phyloP scores from a whole-genome alignment of 2,113 vertebrate species.

The Microtus ochrogaster region DNA sequence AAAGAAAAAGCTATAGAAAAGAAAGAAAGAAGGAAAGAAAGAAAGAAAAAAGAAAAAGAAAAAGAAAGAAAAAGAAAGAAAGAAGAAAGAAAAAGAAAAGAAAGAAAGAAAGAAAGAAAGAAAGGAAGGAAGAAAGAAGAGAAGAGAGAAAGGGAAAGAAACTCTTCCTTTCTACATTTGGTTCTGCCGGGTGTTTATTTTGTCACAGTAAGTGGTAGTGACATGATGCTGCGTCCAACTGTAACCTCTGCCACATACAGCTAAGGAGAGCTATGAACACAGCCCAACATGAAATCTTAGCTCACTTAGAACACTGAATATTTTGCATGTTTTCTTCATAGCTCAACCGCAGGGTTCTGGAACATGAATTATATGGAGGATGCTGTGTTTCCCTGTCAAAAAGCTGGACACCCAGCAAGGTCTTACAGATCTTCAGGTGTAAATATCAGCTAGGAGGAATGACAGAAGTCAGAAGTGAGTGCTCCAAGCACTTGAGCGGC shows the following conservation, averaged over 20 bases:
- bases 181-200: not conserved
- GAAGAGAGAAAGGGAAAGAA: not conserved
- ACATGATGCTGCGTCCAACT: not conserved
- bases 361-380: not conserved
- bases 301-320: not conserved
- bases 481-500: not conserved
- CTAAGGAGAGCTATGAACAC: too few relatives aligned
- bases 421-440: not conserved
- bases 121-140: not conserved
- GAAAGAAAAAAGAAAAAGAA: not conserved
- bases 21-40: not conserved
- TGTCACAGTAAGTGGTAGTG: not conserved
- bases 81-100: rapidly evolving
- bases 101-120: too few relatives aligned
- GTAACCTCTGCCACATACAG: not conserved
- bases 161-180: not conserved
- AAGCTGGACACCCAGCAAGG: not conserved
- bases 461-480: too few relatives aligned
- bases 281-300: not conserved
- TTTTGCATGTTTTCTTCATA: not conserved
- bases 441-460: too few relatives aligned
- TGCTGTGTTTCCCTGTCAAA: not conserved
- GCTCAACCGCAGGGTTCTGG: not conserved
- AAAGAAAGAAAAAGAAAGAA: too few relatives aligned
- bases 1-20: not conserved